Base-by-base conservation (phyloP, 2,113 vertebrate genomes). In the Lanius collurio region DNA sequence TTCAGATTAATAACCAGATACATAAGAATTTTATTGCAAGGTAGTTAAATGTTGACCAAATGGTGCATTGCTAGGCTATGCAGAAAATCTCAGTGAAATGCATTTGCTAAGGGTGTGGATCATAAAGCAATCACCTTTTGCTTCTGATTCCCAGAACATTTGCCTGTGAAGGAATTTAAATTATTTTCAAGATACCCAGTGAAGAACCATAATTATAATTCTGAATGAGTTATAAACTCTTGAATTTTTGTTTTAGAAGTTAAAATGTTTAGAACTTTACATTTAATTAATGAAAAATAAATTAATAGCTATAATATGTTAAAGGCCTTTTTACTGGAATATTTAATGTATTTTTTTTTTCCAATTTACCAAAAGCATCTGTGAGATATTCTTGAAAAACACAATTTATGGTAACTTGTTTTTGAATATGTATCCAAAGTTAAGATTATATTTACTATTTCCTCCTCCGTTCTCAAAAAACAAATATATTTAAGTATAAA, bases 31-130 rank as follows among this genome's bases (percentile, higher is more conserved):
- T 95, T 91, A 95, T 92, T 94, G 76, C 85, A 94, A 83, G 79
- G 83, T 82, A 89, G 81, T 95, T 96, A 93, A 93, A 78, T 76
- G 68, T 81, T 94, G 47, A 93, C 87, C 95, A 95, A 96, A 95
- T 86, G 92, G 83, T 85, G 87, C 89, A 96, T 89, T 91, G 67
- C 55, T 83, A 62, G 79, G 91, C 77, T 95, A 67, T 87, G 92
- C 74, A 89, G 75, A 95, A 93, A 73, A 93, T 75, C n/a, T 81
- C 59, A 91, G 81, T 37, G 74, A 95, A 96, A 95, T 2, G 12
- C 78, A 63, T 91, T 87, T 84, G 41, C 83, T 87, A 68, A 84
- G 67, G 79, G 73, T 81, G 46, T 76, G 81, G 92, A 83, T 95
- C 74, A 92, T 90, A 95, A 95, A 95, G 93, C 81, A 94, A 86